Base-by-base conservation (phyloP, 2,888 invertebrate genomes). In the Candidula unifasciata region DNA sequence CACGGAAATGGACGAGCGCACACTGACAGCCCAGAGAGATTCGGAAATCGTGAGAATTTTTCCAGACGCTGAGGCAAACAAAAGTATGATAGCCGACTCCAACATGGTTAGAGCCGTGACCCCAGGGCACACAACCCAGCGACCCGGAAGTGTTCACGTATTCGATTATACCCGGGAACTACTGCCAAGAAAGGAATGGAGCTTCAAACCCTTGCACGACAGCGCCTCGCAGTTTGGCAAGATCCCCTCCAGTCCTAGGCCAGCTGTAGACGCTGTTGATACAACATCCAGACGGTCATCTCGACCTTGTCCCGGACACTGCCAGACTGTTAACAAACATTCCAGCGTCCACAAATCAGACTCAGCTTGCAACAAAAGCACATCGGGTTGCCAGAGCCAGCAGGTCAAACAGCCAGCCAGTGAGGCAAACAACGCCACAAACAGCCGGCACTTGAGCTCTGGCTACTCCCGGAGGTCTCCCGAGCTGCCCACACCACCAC, bases 41-140 rank as follows among this genome's bases (percentile, higher is more conserved):
- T 54, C 81, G 18, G 81, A 73, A 57, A 76, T 82, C 68, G 76
- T 82, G 2, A 35, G 76, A 35, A 82, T 82, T 54, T 82, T 82
- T 21, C 82, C 82, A 35, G 52, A 76, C 27, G 16, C 8, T 0
- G 33, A 79, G 0, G 6, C 66, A 0, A 27, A 21, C 44, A 79
- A n/a, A 27, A 10, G 27, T 52, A 13, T 27, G 10, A 10, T 24
- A 1, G 2, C 57, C 16, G 57, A 79, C 1, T 35, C 66, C 2
- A 44, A 0, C 37, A 79, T 79, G 13, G 66, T 79, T 27, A 35
- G 37, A 3, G 79, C 52, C 33, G 30, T 60, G 60, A 57, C 77
- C 1, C 77, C 77, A 2, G 33, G 10, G 37, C n/a, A 60, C 24
- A 60, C 18, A 16, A 10, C 73, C 24, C n/a, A 24, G 27, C 44